Conservation (phyloP, 1,140 invertebrate species). For the Lepidotrigona ventralis region DNA sequence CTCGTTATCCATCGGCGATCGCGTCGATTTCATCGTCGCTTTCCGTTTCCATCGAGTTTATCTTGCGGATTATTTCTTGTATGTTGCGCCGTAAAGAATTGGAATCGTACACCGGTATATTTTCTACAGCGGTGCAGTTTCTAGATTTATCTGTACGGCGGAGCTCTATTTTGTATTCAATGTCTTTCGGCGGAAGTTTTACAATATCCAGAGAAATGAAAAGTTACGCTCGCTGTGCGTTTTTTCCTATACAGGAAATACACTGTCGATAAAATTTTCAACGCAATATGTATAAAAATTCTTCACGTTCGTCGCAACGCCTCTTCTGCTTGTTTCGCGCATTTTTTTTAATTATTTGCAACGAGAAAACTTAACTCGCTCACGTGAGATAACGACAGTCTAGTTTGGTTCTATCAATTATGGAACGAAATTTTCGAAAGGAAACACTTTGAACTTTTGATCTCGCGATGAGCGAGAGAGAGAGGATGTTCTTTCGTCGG, state of each 20-base stretch:
- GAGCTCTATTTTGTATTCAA: background rate
- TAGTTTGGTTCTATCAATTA: too few species aligned
- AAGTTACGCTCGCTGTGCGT: background rate
- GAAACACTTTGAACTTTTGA: too few species aligned
- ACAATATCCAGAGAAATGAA: conserved; percentile 2
- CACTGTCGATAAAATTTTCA: background rate
- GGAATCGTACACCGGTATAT: background rate
- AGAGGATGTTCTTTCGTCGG: too few species aligned
- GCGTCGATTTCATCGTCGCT: background rate
- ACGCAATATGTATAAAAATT: background rate
- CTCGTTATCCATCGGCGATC: too few species aligned
- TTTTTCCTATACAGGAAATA: background rate
- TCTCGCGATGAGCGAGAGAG: too few species aligned
- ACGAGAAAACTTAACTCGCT: too few species aligned
- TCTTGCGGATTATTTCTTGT: background rate
- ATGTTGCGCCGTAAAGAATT: background rate
- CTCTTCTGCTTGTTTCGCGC: too few species aligned
- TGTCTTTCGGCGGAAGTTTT: background rate
- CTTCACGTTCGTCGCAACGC: too few species aligned
- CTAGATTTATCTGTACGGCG: background rate
- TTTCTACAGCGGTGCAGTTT: background rate
- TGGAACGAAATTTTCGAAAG: too few species aligned
- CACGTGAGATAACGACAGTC: too few species aligned
- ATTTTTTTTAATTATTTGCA: too few species aligned
- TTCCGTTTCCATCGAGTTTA: background rate